Base-by-base conservation (phyloP, 2,797 vertebrate species). In the Manis pentadactyla region DNA sequence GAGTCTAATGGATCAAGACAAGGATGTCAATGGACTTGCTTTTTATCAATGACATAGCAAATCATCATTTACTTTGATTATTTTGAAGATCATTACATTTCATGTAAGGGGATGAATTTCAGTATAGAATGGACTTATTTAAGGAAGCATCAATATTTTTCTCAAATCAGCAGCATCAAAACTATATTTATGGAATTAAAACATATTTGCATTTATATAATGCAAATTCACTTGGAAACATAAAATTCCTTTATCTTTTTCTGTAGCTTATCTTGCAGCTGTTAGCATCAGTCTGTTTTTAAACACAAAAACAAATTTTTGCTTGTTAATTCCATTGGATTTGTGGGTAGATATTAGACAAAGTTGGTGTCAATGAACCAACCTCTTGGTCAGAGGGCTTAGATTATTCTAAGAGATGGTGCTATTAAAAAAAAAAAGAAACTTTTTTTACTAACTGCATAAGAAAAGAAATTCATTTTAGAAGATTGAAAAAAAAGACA, bases 171-270 rank as follows among this genome's bases (percentile, higher is more conserved):
- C 75, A 93, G 14, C 27, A 78, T 86, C 64, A 94, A 94, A 94
- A 94, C 68, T 95, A 10, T 97, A 71, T 93, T 98, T 96, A 96
- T 96, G 68, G 63, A 95, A 97, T 95, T 96, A 95, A 96, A 94
- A 96, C 69, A 90, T 81, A 75, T 55, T 46, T 84, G 8, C 71
- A 85, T 90, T 95, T 97, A 68, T 85, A 63, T 90, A 90, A 96
- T 83, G 31, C 25, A 95, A 78, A 96, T 90, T 96, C 53, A 69
- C 27, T 93, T 95, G 81, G 63, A 95, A 96, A 94, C 27, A 68
- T 34, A 91, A 46, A 27, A 79, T 90, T 95, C 97, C 64, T 94
- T 79, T 92, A 85, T 90, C 42, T 78, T 78, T 90, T 93, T 95
- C 69, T 92, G 27, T 77, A 95, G 82, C 87, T 77, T 93, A 90